These are phyloP conservation scores for Dasyurus viverrinus DNA, from an alignment of 2,113 vertebrate species.

Conservation along the genomic window DNA sequence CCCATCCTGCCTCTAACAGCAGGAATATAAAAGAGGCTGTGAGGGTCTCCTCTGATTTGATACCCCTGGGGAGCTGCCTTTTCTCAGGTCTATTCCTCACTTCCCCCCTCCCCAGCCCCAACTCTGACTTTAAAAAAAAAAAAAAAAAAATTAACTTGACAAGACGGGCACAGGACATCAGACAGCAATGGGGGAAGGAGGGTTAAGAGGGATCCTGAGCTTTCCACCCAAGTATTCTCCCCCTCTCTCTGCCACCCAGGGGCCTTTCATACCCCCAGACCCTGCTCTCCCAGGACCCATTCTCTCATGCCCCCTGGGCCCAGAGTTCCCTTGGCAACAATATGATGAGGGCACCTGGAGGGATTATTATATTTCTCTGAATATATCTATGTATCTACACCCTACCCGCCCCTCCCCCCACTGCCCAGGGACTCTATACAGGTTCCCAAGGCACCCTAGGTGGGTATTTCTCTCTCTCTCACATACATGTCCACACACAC, in stretches of 20 bases:
- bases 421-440: not conserved
- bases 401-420: constrained; percentile 74
- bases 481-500: constrained; percentile 46
- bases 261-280: constrained; percentile 51
- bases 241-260: constrained; percentile 9
- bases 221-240: constrained; percentile 62
- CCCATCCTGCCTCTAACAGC: not conserved
- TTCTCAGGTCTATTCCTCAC: constrained; percentile 58
- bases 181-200: constrained; percentile 68
- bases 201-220: not conserved
- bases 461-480: constrained; percentile 78
- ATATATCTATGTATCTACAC: constrained; percentile 77
- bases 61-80: constrained; percentile 60
- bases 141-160: constrained; percentile 62
- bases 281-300: constrained; percentile 49
- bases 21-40: constrained; percentile 16
- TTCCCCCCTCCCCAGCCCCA: constrained; percentile 66
- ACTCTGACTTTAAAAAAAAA: constrained; percentile 42
- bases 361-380: constrained; percentile 75
- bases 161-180: constrained; percentile 78
- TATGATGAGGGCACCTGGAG: constrained; percentile 52
- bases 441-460: constrained; percentile 69
- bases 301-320: constrained; percentile 52
- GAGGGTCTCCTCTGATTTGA: constrained; percentile 50
- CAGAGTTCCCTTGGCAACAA: constrained; percentile 56